Base-by-base conservation (phyloP, 1,140 invertebrate species). In the Ericerus pela region DNA sequence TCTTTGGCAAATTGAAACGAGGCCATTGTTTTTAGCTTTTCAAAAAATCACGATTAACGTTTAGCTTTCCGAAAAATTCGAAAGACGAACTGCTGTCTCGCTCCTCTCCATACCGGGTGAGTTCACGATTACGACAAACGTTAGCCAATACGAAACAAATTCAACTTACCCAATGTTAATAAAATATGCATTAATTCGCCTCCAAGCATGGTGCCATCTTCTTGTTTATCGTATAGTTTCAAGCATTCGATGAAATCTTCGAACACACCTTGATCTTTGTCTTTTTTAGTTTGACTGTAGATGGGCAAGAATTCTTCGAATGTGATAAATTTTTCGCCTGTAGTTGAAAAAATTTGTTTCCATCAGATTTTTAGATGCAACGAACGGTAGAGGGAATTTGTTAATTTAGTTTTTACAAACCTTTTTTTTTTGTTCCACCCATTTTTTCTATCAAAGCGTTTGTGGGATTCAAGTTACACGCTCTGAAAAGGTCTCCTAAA, bases 191-290 rank as follows among this genome's bases (percentile, higher is more conserved):
- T 83, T 66, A 99, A 79, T 77, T 99, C 96, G 76, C 91, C 96
- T 64, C 80, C 79, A 68, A 97, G 81, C 86, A 99, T 97, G 66
- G 79, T 84, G 63, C 96, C 96, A 65, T 98, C 91, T 71, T 97
- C 95, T 69, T 81, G 79, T 75, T 98, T 96, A 80, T 99, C 96
- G 78, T 97, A 98, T 66, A 97, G 81, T 73, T 98, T 99, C 74
- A 99, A 79, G 77, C 93, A 96, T 76, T 99, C 96, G 68, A 96
- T 79, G 80, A 99, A 98, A 76, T 99, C 96, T 69, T 97, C 95
- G 71, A 88, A 96, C 68, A 87, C 85, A 61, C 96, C 96, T 66
- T 88, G 84, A 68, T 99, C 95, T 77, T 97, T 97, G 72, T 96
- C 90, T 73, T 95, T 93, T 74, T 91, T 90, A 62, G 88, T 81